Conservation (phyloP, 2,113 vertebrate genomes). For the Mungos mungo region DNA sequence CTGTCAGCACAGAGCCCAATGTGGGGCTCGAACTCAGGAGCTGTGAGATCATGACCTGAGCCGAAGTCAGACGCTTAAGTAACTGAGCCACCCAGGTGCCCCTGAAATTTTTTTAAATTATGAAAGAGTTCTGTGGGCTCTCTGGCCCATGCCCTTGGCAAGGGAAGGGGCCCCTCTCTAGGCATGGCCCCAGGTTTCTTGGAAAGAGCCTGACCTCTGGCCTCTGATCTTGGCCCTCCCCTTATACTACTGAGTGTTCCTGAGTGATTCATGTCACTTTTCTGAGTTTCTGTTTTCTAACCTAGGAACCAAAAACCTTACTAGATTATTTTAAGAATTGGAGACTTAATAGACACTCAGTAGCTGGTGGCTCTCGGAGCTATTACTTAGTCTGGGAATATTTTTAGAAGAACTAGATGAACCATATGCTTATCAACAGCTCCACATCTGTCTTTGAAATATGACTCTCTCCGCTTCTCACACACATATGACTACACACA, state of each 20-base stretch:
- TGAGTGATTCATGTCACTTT: background rate
- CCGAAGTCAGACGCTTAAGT: too few species aligned
- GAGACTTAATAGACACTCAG: background rate
- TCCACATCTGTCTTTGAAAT: background rate
- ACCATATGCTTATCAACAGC: background rate
- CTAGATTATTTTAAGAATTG: background rate
- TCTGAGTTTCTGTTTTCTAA: background rate
- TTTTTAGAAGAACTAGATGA: background rate
- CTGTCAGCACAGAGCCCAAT: too few species aligned
- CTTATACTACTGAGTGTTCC: background rate
- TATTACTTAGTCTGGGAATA: background rate
- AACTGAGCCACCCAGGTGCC: too few species aligned
- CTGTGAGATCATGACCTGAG: too few species aligned
- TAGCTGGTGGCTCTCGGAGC: background rate
- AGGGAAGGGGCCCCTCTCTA: background rate
- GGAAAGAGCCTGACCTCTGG: background rate
- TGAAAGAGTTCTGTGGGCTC: background rate
- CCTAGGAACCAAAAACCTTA: background rate
- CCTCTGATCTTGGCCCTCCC: background rate
- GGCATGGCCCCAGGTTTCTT: too few species aligned
- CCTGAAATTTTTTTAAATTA: background rate
- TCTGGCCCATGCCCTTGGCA: background rate
- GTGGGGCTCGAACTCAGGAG: too few species aligned
- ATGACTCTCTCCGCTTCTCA: background rate
- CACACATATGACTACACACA: fast-evolving